These are phyloP conservation scores for Hybognathus amarus DNA, from an alignment of 2,797 vertebrate genomes.

Conservation along the genomic window DNA sequence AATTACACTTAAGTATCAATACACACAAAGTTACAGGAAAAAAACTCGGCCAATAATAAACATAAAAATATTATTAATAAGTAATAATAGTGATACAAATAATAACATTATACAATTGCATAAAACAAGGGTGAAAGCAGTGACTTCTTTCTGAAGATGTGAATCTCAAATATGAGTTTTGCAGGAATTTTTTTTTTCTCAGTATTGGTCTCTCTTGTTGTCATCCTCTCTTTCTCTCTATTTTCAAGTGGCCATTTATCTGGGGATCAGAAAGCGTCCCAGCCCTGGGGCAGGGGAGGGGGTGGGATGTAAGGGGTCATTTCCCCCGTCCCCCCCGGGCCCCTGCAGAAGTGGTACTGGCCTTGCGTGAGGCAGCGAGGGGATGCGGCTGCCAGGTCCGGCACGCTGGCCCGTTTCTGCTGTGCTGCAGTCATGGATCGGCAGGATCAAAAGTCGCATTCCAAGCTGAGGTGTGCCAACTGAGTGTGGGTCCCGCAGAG, in stretches of 20 bases:
- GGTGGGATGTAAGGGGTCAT: slow-evolving; percentile 83
- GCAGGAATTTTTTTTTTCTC: not conserved
- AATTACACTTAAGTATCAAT: not conserved
- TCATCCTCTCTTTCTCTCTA: not conserved
- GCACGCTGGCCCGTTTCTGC: slow-evolving; percentile 86
- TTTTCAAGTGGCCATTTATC: slow-evolving; percentile 90
- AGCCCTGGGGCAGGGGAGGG: slow-evolving; percentile 91
- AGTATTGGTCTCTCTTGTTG: not conserved
- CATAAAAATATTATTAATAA: not conserved
- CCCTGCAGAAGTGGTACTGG: slow-evolving; percentile 84
- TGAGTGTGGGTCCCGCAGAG: slow-evolving; percentile 80
- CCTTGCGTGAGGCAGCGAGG: slow-evolving; percentile 83
- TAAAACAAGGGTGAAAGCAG: not conserved
- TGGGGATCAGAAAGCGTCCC: slow-evolving; percentile 93
- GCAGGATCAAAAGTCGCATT: slow-evolving; percentile 84
- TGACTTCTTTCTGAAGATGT: not conserved
- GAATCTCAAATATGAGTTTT: not conserved
- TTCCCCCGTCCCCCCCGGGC: slow-evolving; percentile 75
- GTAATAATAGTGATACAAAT: too few species aligned
- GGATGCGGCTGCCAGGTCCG: slow-evolving; percentile 84
- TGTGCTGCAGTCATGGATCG: slow-evolving; percentile 84
- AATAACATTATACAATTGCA: not conserved
- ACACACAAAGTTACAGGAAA: not conserved
- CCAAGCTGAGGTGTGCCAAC: slow-evolving; percentile 89
- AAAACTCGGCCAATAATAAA: not conserved